Percentiles rank a stretch among this genome's conserved stretches.
phyloP scores from a whole-genome alignment of 2,888 invertebrate genomes.

The Chrysina gloriosa region DNA sequence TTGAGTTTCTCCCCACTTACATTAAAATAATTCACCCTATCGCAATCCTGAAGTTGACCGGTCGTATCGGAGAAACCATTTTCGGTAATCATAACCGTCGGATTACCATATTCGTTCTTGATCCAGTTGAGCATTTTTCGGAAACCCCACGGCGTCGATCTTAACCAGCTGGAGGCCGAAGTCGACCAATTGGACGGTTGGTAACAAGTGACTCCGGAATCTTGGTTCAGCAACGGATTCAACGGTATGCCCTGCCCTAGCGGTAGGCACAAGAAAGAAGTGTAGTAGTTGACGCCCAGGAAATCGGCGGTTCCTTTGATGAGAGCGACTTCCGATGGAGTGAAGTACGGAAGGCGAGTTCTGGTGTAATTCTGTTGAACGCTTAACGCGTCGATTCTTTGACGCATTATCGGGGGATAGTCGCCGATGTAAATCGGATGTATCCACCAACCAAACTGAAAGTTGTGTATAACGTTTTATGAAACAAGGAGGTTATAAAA shows the following conservation, averaged over 20 bases:
- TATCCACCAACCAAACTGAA: slow-evolving; percentile 74
- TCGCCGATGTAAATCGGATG: slow-evolving; percentile 77
- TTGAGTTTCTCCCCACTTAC: slow-evolving; percentile 30
- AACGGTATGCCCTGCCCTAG: not conserved
- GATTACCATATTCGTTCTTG: slow-evolving; percentile 70
- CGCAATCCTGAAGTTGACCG: slow-evolving; percentile 65
- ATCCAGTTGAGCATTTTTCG: slow-evolving; percentile 73
- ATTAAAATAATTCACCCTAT: slow-evolving; percentile 62
- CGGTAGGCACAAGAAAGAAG: slow-evolving; percentile 9
- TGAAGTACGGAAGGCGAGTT: slow-evolving; percentile 74
- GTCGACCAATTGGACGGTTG: slow-evolving; percentile 9
- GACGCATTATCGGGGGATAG: slow-evolving; percentile 74
- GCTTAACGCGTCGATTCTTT: slow-evolving; percentile 69
- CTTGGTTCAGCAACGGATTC: slow-evolving; percentile 63
- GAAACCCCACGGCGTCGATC: slow-evolving; percentile 73
- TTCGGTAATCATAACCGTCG: slow-evolving; percentile 71
- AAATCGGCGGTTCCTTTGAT: slow-evolving; percentile 76
- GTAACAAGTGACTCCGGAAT: slow-evolving; percentile 49
- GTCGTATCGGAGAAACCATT: slow-evolving; percentile 64
- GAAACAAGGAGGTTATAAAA: too few relatives aligned
- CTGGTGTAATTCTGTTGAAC: slow-evolving; percentile 68
- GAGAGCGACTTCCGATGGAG: slow-evolving; percentile 68
- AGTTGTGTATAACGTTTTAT: too few relatives aligned
- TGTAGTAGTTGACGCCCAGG: slow-evolving; percentile 58
- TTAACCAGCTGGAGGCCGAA: slow-evolving; percentile 18